A percentile compares a stretch with the other conserved stretches of the same genome.
Conservation (phyloP, 2,113 vertebrate genomes). For the Apus apus region DNA sequence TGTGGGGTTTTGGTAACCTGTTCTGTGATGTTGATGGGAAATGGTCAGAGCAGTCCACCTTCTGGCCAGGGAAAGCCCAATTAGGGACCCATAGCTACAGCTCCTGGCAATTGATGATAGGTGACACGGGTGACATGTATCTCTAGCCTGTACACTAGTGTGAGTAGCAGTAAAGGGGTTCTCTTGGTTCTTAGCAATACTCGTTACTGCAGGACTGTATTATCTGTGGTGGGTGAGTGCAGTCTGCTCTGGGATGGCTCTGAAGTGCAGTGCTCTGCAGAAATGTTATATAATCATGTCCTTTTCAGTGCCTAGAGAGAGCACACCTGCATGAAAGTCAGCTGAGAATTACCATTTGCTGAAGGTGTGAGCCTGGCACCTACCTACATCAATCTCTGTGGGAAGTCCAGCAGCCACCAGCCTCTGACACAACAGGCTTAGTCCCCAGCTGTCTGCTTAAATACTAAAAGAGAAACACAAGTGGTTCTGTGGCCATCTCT, state of each 20-base stretch:
- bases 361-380: not conserved
- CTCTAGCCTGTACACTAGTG: not conserved
- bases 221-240: not conserved
- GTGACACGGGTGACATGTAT: rapidly evolving
- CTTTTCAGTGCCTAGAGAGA: not conserved
- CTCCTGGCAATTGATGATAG: not conserved
- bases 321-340: not conserved
- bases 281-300: not conserved
- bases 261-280: not conserved
- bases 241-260: not conserved
- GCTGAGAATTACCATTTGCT: not conserved
- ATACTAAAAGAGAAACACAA: not conserved
- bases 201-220: not conserved
- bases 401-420: not conserved
- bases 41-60: not conserved
- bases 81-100: not conserved
- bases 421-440: not conserved
- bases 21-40: not conserved
- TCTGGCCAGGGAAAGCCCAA: not conserved
- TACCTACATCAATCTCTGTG: not conserved
- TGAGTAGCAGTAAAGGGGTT: not conserved
- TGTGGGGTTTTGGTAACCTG: not conserved
- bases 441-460: not conserved
- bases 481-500: not conserved
- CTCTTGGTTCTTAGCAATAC: not conserved